Base-by-base conservation (phyloP, 2,113 vertebrate genomes). In the Ginglymostoma cirratum region DNA sequence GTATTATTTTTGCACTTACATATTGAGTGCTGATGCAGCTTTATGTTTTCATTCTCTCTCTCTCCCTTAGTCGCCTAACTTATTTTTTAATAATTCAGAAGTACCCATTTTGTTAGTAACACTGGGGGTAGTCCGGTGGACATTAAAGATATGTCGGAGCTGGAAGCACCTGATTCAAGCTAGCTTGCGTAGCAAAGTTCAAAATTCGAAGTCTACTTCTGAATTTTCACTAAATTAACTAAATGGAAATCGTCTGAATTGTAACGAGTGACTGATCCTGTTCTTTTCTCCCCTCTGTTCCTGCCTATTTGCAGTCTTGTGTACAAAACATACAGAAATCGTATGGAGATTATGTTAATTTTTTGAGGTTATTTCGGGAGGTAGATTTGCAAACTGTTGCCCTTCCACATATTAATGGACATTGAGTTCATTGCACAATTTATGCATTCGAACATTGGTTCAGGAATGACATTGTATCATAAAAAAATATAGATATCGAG, bases 171-270 rank as follows among this genome's bases (percentile, higher is more conserved):
- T 65, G 38, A 38, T 66, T 93, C 61, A 42, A 23, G 8, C 38
- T 3, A 65, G 5, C 30, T 66, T 8, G 55, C n/a, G 55, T 67
- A 23, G 24, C 87, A 90, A 90, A 90, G 87, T 30, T 34, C 52
- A 61, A 27, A 61, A 21, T 19, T 83, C 78, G 38, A 80, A 8
- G n/a, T 38, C 80, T 83, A 38, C 14, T 38, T 83, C 80, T 45
- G 17, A 90, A 90, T 30, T n/a, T 93, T 93, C 67, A 93, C 38
- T 38, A n/a, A 14, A 66, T 93, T 93, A 93, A 93, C n/a, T 67
- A 93, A 93, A 66, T 93, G 8, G 34, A 19, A n/a, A 67, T 67
- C 19, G 38, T 93, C 66, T 38, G 34, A 61, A 66, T 67, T 38
- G 89, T 23, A 65, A 66, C 19, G n/a, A 93, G 89, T 65, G 65